phyloP scores from a whole-genome alignment of 2,888 invertebrate species.

The Zhuqinia jingwanae region DNA sequence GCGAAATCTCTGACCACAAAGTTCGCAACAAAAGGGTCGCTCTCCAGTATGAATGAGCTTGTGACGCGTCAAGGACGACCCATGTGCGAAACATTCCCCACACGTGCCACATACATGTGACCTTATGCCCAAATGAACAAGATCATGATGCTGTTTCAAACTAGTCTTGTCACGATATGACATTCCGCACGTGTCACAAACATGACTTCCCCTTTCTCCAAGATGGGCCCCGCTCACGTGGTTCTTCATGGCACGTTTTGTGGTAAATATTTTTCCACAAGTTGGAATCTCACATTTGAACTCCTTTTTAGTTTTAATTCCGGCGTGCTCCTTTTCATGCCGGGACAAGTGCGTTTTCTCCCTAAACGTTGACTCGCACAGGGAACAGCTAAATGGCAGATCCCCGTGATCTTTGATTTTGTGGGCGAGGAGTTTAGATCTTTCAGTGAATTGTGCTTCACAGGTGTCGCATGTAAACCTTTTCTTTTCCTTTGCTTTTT shows the following conservation, averaged over 20 bases:
- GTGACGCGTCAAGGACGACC: not conserved
- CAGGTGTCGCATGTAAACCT: not conserved
- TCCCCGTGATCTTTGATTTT: not conserved
- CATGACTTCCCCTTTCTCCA: not conserved
- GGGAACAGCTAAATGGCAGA: not conserved
- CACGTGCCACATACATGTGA: not conserved
- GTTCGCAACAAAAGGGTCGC: not conserved
- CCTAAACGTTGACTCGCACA: not conserved
- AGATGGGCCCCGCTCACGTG: not conserved
- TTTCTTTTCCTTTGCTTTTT: too few species aligned
- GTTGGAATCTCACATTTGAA: not conserved
- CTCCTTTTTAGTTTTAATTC: not conserved
- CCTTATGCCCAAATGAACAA: not conserved
- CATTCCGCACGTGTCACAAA: not conserved
- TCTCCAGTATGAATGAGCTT: conserved; percentile 13
- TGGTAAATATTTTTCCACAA: conserved; percentile 25
- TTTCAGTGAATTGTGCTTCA: too few species aligned
- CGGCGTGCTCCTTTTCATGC: not conserved
- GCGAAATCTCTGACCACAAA: conserved; percentile 13
- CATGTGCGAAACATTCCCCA: not conserved
- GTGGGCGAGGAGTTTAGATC: too few species aligned
- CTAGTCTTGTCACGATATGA: not conserved
- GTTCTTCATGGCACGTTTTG: not conserved
- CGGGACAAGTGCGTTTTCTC: not conserved
- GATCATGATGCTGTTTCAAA: not conserved